Conservation (phyloP, 1,140 invertebrate genomes). For the Halesus radiatus region DNA sequence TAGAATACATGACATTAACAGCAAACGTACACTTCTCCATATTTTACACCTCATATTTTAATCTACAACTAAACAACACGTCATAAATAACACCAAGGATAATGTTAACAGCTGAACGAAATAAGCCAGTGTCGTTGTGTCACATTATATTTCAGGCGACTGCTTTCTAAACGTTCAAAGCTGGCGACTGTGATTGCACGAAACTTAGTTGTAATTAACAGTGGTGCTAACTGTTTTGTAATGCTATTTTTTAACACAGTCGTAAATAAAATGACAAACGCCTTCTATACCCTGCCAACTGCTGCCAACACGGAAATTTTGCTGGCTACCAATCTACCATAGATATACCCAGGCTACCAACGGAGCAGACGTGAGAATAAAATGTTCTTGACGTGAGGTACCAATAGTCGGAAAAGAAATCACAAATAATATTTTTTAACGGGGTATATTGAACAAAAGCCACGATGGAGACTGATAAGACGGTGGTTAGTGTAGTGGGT, state of each 20-base stretch:
- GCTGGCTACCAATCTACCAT: too few relatives aligned
- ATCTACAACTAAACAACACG: slow-evolving; percentile 15
- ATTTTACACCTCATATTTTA: slow-evolving; percentile 34
- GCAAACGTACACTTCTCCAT: slow-evolving; percentile 17
- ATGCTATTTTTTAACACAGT: background rate
- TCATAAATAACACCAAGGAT: slow-evolving; percentile 24
- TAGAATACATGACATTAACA: background rate
- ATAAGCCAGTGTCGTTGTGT: background rate
- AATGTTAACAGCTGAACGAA: slow-evolving; percentile 13
- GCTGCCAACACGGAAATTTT: slow-evolving; percentile 5
- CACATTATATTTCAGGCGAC: background rate
- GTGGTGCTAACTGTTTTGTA: background rate
- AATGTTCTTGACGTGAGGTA: background rate
- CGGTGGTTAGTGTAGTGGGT: too few relatives aligned
- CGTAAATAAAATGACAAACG: background rate
- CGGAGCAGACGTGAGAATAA: too few relatives aligned
- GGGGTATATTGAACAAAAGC: too few relatives aligned
- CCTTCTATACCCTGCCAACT: slow-evolving; percentile 4
- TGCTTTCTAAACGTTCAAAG: background rate
- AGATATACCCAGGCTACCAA: too few relatives aligned
- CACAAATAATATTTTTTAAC: too few relatives aligned
- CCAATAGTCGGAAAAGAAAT: background rate
- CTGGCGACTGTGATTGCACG: background rate
- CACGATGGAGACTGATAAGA: too few relatives aligned
- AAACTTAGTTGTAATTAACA: background rate